A percentile compares a stretch with the other conserved stretches of the same genome.
Evolutionary conservation across 2,113 vertebrate species (phyloP).

Genomic region (Eira barbara): DNA sequence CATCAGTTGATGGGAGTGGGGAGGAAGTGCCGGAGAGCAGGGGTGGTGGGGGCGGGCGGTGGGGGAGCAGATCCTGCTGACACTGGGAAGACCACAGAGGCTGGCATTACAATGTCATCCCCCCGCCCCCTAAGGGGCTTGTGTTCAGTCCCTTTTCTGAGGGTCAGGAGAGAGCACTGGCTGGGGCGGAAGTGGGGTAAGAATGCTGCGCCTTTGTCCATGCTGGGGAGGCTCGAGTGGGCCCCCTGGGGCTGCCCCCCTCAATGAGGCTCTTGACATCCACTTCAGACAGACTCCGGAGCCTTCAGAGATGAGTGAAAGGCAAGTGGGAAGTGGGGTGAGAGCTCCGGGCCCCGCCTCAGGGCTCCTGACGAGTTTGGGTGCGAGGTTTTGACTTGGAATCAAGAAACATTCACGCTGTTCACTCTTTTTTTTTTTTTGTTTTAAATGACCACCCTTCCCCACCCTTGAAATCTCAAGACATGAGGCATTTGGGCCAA

Average conservation of each 20-base stretch:
- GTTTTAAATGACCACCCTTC: not conserved
- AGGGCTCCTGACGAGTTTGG: not conserved
- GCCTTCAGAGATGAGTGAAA: not conserved
- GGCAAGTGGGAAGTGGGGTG: not conserved
- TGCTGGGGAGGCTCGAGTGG: not conserved
- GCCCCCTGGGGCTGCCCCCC: not conserved
- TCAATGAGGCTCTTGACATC: not conserved
- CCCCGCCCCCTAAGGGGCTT: not conserved
- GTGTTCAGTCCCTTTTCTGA: not conserved
- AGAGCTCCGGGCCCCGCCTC: rapidly evolving
- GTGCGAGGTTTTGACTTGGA: not conserved
- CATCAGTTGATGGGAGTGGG: not conserved
- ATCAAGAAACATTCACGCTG: not conserved
- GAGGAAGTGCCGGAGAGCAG: not conserved
- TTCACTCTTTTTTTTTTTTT: not conserved
- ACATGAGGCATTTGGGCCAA: not conserved
- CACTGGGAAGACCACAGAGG: not conserved
- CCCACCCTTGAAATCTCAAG: not conserved
- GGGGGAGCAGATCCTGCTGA: not conserved
- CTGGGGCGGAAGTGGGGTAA: not conserved
- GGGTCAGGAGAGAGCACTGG: not conserved
- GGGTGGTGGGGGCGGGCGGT: not conserved
- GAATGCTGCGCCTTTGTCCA: not conserved
- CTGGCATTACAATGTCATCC: not conserved
- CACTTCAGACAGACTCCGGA: conserved; percentile 53